phyloP scores from a whole-genome alignment of 2,113 vertebrate genomes.

The Spilogale gracilis region DNA sequence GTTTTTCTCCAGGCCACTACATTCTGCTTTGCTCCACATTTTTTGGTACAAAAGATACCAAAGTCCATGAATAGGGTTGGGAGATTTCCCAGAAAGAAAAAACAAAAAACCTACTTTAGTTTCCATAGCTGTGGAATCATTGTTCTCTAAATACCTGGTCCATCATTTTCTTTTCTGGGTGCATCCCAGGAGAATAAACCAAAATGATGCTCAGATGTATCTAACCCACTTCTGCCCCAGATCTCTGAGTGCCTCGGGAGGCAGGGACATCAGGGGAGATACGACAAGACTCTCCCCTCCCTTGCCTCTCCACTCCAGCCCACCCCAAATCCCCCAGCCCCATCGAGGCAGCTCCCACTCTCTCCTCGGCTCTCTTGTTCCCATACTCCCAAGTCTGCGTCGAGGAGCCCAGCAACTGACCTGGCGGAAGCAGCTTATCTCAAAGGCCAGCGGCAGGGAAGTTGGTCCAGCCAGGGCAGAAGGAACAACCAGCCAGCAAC shows the following conservation, averaged over 20 bases:
- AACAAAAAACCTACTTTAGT: background rate
- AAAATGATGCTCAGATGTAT: background rate
- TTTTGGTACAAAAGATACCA: conserved; percentile 14
- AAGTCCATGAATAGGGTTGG: background rate
- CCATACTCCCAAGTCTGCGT: background rate
- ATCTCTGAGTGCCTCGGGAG: background rate
- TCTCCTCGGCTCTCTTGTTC: background rate
- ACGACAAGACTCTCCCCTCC: background rate
- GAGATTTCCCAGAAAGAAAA: background rate
- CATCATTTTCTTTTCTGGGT: background rate
- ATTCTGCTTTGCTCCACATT: background rate
- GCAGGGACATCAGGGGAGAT: background rate
- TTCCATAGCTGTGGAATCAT: background rate
- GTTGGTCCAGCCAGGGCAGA: background rate
- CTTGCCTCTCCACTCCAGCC: background rate
- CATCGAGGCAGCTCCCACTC: background rate
- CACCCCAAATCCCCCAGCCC: background rate
- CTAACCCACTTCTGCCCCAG: background rate
- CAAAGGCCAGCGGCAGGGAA: background rate
- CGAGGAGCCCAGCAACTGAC: background rate
- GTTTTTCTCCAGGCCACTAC: background rate
- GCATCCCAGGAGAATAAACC: background rate
- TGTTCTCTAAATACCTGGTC: background rate
- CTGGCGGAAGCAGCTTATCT: background rate
- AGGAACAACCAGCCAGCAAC: background rate